Base-by-base conservation (phyloP, 1,140 invertebrate species). In the Polypedilum pembai region DNA sequence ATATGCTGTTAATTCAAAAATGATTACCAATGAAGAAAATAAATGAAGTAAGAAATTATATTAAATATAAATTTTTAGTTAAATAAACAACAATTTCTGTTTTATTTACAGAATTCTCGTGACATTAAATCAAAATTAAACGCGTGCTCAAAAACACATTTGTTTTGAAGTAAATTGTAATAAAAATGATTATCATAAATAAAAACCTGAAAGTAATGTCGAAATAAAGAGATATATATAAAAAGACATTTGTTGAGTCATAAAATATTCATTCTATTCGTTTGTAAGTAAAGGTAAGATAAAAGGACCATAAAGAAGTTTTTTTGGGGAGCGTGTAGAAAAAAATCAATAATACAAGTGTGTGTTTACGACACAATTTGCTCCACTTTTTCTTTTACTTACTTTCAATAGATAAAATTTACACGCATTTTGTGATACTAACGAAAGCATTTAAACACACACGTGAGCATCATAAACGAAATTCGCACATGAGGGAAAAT, bases 1-100 rank as follows among this genome's bases (percentile, higher is more conserved):
- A 18, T 79, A 82, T 75, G 79, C 80, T 72, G 80, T 82, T 41
- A 78, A 81, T 56, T 12, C 45, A n/a, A 56, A n/a, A 56, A 4
- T 56, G 12, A n/a, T 56, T 4, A 56, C 12, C 12, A 15, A 56
- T n/a, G 45, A 56, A 33, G 24, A 33, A 33, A 33, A 33, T 33
- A 33, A 33, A 5, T 33, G 24, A 33, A 33, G 24, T 33, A 33
- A 5, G 24, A 33, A 33, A 33, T 3, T 33, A 33, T 5, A 3
- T 33, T 33, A n/a, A n/a, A n/a, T 33, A 5, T 1, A 33, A 33
- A 33, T 33, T 33, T 33, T 5, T 3, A 1, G 5, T 1, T 1
- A 33, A 33, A 33, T 33, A 33, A 33, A 33, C 5, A 3, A 33
- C 24, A 33, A 33, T 3, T 33, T 33, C 5, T 33, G 5, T 33